These are phyloP conservation scores for Gibbula magus DNA, from an alignment of 2,888 invertebrate genomes.

Conservation along the genomic window DNA sequence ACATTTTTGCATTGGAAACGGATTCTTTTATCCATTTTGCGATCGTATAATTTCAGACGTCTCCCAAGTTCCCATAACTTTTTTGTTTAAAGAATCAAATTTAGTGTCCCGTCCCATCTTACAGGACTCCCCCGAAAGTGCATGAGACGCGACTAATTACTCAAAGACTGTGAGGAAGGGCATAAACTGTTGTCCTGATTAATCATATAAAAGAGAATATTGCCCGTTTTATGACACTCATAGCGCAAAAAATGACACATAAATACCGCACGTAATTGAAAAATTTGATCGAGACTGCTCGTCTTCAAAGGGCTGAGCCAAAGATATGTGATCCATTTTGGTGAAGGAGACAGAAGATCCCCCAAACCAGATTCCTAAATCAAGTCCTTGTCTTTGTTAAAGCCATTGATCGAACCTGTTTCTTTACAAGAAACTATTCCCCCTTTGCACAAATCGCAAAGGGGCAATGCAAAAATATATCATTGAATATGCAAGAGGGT, in stretches of 20 bases:
- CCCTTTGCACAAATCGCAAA: neutral
- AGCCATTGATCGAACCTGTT: constrained; percentile 16
- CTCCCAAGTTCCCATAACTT: no score
- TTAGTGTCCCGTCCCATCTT: constrained; percentile 1
- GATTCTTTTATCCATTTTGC: no score
- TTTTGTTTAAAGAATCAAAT: neutral
- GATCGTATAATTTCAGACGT: no score
- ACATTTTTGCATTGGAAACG: no score
- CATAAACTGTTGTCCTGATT: constrained; percentile 24
- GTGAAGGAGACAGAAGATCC: neutral
- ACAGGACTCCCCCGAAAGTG: no score
- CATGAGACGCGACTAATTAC: constrained; percentile 12
- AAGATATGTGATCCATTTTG: constrained; percentile 20
- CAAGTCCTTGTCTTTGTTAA: constrained; percentile 16
- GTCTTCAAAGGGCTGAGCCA: constrained; percentile 11
- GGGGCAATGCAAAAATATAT: constrained; percentile 24
- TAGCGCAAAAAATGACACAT: constrained; percentile 28
- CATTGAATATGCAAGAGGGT: constrained; percentile 18
- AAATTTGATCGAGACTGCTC: constrained; percentile 23
- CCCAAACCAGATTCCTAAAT: constrained; percentile 14
- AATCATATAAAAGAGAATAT: constrained; percentile 31
- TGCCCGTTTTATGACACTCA: constrained; percentile 27
- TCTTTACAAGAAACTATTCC: neutral
- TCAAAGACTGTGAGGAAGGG: constrained; percentile 1
- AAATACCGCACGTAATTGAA: constrained; percentile 27